A percentile compares a stretch with the other conserved stretches of the same genome.
phyloP scores from a whole-genome alignment of 2,888 invertebrate species.

The Meloe dianella region DNA sequence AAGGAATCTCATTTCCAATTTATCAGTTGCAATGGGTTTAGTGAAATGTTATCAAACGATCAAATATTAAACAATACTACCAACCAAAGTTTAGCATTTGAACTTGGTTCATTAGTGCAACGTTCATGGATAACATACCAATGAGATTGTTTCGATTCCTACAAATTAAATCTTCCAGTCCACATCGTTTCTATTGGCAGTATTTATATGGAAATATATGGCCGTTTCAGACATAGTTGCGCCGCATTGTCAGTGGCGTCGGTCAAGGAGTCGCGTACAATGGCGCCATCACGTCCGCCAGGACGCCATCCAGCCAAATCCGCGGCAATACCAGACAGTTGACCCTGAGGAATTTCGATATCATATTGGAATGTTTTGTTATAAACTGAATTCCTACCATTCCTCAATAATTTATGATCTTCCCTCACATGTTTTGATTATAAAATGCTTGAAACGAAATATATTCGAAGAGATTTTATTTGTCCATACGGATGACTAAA shows the following conservation, averaged over 20 bases:
- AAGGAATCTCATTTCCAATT: background rate
- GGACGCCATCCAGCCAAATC: slow-evolving; percentile 30
- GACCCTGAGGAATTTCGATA: background rate
- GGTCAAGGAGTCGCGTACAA: slow-evolving; percentile 33
- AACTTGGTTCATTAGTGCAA: background rate
- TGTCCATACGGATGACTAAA: too few species aligned
- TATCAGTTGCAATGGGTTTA: background rate
- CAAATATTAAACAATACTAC: slow-evolving; percentile 6
- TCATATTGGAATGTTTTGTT: background rate
- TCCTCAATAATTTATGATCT: background rate
- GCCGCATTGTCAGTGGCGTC: slow-evolving; percentile 27
- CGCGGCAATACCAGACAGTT: slow-evolving; percentile 3
- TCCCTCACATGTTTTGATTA: background rate
- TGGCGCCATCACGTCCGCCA: slow-evolving; percentile 42
- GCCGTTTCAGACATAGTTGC: slow-evolving; percentile 11
- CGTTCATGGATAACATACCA: background rate
- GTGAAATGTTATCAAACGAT: background rate
- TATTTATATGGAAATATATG: background rate
- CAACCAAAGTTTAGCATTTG: background rate
- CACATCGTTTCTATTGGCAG: background rate
- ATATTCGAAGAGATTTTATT: background rate
- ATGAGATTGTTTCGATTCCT: background rate
- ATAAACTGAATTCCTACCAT: background rate
- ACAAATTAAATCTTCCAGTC: too few species aligned
- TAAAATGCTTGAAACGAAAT: background rate